Evolutionary conservation across 2,888 invertebrate species (phyloP).

Genomic region (Ornithoptera alexandrae): DNA sequence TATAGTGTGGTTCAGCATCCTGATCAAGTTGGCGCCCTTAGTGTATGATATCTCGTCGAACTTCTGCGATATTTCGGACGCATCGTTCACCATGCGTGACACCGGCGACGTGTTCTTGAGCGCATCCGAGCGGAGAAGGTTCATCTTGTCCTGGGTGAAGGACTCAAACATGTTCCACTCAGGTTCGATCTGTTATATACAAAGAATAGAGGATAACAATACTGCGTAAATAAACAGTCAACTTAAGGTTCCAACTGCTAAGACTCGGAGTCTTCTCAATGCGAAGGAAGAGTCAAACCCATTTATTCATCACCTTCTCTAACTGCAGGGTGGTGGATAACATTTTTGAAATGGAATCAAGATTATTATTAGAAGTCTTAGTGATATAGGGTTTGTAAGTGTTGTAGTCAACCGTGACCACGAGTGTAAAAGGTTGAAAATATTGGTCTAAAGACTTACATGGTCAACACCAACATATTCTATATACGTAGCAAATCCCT

Average conservation of each 20-base stretch:
- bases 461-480: slow-evolving; percentile 77
- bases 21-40: slow-evolving; percentile 79
- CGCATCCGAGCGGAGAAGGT: slow-evolving; percentile 75
- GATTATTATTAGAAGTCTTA: too few relatives aligned
- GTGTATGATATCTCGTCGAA: slow-evolving; percentile 80
- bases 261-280: too few relatives aligned
- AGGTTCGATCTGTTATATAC: slow-evolving; percentile 71
- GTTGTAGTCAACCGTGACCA: too few relatives aligned
- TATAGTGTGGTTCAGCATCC: slow-evolving; percentile 81
- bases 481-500: slow-evolving; percentile 85
- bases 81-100: slow-evolving; percentile 71
- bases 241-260: too few relatives aligned
- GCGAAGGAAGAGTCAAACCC: too few relatives aligned
- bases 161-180: slow-evolving; percentile 78
- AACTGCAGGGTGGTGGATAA: too few relatives aligned
- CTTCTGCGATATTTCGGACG: slow-evolving; percentile 79
- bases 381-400: too few relatives aligned
- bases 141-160: slow-evolving; percentile 77
- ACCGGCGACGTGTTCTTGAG: slow-evolving; percentile 79
- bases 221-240: too few relatives aligned
- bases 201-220: too few relatives aligned
- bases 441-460: slow-evolving; percentile 52
- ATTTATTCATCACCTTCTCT: too few relatives aligned
- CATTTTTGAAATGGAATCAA: too few relatives aligned
- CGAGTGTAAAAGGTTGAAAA: too few relatives aligned